Percentiles rank a stretch among this genome's conserved stretches.
Evolutionary conservation across 2,113 vertebrate genomes (phyloP).

Genomic region (Galemys pyrenaicus): DNA sequence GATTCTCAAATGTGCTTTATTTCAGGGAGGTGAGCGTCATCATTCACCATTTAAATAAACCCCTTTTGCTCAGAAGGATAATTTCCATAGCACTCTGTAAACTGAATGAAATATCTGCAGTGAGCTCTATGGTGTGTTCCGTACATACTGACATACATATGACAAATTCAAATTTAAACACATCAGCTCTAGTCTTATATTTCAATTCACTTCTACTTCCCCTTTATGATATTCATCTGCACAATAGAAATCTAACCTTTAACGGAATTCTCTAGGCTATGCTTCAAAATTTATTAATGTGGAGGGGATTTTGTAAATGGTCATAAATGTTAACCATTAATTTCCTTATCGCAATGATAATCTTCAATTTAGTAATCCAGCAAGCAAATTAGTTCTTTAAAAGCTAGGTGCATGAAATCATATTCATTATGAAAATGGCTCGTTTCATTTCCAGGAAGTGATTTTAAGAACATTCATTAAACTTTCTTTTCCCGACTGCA

Average conservation of each 20-base stretch:
- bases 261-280: constrained; percentile 43
- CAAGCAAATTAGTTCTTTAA: constrained; percentile 67
- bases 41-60: constrained; percentile 39
- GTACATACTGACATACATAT: not conserved
- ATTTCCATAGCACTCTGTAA: constrained; percentile 47
- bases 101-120: constrained; percentile 47
- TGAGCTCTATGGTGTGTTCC: constrained; percentile 21
- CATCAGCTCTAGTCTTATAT: constrained; percentile 42
- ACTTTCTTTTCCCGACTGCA: constrained; percentile 51
- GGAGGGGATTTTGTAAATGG: constrained; percentile 60
- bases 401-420: constrained; percentile 62
- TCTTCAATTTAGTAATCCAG: constrained; percentile 62
- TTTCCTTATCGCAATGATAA: constrained; percentile 57
- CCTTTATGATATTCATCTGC: constrained; percentile 53
- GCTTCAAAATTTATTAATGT: constrained; percentile 48
- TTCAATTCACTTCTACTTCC: constrained; percentile 40
- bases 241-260: constrained; percentile 22
- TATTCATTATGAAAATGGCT: constrained; percentile 75
- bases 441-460: constrained; percentile 46
- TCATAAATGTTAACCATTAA: constrained; percentile 50
- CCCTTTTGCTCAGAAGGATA: not conserved
- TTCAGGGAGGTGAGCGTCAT: constrained; percentile 33
- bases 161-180: constrained; percentile 52
- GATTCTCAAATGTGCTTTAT: constrained; percentile 62
- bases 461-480: constrained; percentile 71